Evolutionary conservation across 2,797 vertebrate genomes (phyloP).

Genomic region (Valencia hispanica): DNA sequence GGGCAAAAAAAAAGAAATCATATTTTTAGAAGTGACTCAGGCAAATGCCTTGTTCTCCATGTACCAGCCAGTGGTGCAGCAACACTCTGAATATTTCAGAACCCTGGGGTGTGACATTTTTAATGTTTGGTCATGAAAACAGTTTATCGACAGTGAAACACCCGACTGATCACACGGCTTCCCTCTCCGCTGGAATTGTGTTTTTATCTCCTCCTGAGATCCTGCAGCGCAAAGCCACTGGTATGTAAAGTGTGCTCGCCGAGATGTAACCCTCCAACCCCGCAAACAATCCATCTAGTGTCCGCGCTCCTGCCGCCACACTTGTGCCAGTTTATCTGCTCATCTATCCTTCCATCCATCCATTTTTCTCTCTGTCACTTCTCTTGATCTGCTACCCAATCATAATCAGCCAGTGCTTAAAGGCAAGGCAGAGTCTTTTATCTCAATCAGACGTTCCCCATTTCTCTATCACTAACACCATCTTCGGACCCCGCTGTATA

Average conservation of each 20-base stretch:
- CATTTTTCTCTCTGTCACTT: constrained; percentile 35
- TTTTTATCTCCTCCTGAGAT: constrained; percentile 49
- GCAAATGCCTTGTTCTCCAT: constrained; percentile 44
- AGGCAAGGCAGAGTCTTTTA: constrained; percentile 58
- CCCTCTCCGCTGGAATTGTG: constrained; percentile 40
- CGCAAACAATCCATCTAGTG: constrained; percentile 46
- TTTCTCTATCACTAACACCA: constrained; percentile 33
- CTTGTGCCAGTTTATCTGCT: constrained; percentile 40
- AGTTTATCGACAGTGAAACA: constrained; percentile 49
- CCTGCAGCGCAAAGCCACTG: constrained; percentile 41
- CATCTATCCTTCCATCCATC: constrained; percentile 47
- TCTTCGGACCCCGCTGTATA: constrained; percentile 32
- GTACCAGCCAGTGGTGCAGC: constrained; percentile 11
- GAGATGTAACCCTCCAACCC: constrained; percentile 19
- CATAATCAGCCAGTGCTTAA: constrained; percentile 53
- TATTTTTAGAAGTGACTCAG: constrained; percentile 58
- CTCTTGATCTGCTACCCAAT: constrained; percentile 54
- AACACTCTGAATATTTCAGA: constrained; percentile 25
- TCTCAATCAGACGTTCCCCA: constrained; percentile 61
- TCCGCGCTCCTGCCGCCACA: constrained; percentile 24
- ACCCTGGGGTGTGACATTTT: constrained; percentile 47
- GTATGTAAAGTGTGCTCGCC: constrained; percentile 53
- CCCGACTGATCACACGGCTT: constrained; percentile 24
- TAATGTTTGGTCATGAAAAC: constrained; percentile 52
- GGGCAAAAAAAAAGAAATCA: constrained; percentile 64